phyloP scores from a whole-genome alignment of 2,888 invertebrate species.

The Acanthococcus lagerstroemiae region DNA sequence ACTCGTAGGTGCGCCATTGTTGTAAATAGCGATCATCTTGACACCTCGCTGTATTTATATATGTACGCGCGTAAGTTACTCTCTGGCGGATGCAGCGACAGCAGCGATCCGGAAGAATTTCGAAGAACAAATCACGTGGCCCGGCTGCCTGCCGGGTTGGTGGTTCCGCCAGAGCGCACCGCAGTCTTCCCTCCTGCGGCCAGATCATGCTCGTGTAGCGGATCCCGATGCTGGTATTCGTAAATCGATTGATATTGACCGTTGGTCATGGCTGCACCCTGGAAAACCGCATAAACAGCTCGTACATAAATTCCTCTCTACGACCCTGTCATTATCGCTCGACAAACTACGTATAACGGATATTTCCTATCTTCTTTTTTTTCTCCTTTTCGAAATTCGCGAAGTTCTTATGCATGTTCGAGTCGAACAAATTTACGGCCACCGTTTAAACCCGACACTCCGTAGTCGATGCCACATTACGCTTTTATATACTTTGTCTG shows the following conservation, averaged over 20 bases:
- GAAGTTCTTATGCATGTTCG: too few species aligned
- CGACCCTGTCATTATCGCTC: too few species aligned
- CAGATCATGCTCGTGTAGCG: not conserved
- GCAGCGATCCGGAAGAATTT: not conserved
- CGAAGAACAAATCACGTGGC: not conserved
- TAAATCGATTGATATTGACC: too few species aligned
- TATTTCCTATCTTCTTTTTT: too few species aligned
- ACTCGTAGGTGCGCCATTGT: constrained; percentile 25
- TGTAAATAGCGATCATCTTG: constrained; percentile 24
- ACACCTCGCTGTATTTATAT: constrained; percentile 16
- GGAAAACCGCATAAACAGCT: too few species aligned
- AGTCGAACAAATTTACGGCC: too few species aligned
- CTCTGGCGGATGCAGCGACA: not conserved
- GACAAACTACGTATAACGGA: too few species aligned
- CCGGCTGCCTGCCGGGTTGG: not conserved
- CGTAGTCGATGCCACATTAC: not conserved
- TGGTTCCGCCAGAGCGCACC: not conserved
- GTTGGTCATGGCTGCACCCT: too few species aligned
- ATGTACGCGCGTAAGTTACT: too few species aligned
- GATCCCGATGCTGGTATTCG: too few species aligned
- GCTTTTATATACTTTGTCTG: not conserved
- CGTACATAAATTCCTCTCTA: too few species aligned
- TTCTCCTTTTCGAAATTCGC: too few species aligned
- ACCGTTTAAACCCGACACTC: not conserved
- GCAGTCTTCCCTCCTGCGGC: not conserved